Evolutionary conservation across 2,888 invertebrate genomes (phyloP).

Genomic region (Stenurella melanura): DNA sequence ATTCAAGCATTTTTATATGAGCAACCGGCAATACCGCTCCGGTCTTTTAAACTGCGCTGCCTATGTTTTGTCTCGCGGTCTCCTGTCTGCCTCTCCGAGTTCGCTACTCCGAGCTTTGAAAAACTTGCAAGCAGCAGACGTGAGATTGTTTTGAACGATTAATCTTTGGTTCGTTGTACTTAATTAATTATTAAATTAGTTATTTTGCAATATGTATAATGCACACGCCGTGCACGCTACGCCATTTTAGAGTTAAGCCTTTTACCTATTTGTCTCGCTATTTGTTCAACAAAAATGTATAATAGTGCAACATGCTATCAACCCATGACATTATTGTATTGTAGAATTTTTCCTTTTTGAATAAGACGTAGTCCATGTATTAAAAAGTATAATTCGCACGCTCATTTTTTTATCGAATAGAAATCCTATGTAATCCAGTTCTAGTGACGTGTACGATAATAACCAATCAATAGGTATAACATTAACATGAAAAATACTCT

Average conservation of each 20-base stretch:
- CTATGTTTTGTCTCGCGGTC: constrained; percentile 34
- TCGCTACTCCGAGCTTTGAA: constrained; percentile 21
- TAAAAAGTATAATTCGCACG: no score
- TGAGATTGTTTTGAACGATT: constrained; percentile 28
- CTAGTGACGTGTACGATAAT: no score
- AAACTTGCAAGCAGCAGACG: constrained; percentile 21
- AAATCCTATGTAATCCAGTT: no score
- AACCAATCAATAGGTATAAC: no score
- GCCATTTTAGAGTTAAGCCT: neutral
- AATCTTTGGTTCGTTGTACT: constrained; percentile 32
- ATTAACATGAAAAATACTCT: no score
- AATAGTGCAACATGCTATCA: neutral
- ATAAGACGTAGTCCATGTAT: neutral
- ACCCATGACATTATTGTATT: neutral
- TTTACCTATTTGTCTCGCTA: constrained; percentile 8
- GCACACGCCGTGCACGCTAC: constrained; percentile 8
- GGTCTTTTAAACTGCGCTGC: constrained; percentile 27
- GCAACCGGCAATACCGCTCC: constrained; percentile 15
- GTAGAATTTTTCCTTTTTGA: neutral
- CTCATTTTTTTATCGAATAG: no score
- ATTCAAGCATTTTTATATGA: constrained; percentile 24
- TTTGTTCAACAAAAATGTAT: neutral
- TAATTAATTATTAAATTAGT: constrained; percentile 37
- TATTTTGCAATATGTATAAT: constrained; percentile 32
- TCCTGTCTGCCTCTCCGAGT: constrained; percentile 26